Percentiles rank a stretch among this genome's conserved stretches.
Conservation (phyloP, 2,113 vertebrate genomes). For the Pitta sordida region DNA sequence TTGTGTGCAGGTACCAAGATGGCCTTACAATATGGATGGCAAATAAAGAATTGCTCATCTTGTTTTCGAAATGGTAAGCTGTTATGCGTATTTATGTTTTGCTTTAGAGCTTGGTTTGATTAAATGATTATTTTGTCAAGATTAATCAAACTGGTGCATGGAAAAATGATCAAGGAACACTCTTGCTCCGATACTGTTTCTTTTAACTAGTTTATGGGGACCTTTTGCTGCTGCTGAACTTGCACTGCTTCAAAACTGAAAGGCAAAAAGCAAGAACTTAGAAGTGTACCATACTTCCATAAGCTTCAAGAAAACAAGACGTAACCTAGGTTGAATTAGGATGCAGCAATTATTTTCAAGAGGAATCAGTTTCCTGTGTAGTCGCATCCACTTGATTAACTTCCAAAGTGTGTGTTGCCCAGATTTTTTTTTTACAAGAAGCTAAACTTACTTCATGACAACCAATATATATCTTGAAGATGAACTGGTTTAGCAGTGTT, state of each 20-base stretch:
- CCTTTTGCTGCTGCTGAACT: background rate
- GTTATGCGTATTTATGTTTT: background rate
- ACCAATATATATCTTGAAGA: background rate
- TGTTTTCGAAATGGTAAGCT: background rate
- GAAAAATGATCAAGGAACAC: background rate
- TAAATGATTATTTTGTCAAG: background rate
- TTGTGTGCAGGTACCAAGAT: background rate
- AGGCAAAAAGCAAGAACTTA: background rate
- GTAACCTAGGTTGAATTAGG: background rate
- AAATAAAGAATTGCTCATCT: background rate
- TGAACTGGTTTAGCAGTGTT: background rate
- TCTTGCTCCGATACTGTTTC: background rate
- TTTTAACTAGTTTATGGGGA: background rate
- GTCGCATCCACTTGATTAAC: background rate
- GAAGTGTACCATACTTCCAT: background rate
- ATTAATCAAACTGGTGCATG: background rate
- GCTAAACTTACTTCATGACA: background rate
- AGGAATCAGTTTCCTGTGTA: background rate
- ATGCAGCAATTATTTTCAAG: background rate
- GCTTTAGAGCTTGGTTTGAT: background rate
- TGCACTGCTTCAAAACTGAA: background rate
- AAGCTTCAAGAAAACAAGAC: background rate
- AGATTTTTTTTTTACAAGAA: background rate
- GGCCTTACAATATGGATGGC: background rate
- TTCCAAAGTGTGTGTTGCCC: background rate